These are phyloP conservation scores for Spermophilus dauricus DNA, from an alignment of 2,113 vertebrate species.

Conservation along the genomic window DNA sequence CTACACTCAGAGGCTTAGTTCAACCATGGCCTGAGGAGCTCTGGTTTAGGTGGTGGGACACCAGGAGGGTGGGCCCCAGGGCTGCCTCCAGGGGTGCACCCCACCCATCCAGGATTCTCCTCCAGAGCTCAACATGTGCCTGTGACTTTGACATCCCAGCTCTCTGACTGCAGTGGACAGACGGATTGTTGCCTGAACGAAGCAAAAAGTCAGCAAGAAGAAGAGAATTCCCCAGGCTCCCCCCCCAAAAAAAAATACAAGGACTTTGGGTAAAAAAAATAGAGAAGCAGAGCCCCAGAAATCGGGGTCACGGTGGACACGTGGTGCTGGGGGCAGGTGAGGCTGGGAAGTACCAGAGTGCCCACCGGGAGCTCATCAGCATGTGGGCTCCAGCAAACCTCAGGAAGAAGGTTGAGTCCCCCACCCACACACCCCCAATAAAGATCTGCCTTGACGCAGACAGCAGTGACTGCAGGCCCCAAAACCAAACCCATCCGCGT, in stretches of 20 bases:
- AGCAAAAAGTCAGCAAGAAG: not conserved
- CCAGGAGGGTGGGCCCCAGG: not conserved
- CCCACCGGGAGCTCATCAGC: not conserved
- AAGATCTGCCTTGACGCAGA: not conserved
- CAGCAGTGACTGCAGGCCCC: not conserved
- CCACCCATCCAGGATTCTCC: not conserved
- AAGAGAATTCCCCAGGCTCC: not conserved
- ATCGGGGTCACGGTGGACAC: not conserved
- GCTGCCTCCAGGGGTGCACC: not conserved
- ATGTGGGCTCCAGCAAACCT: not conserved
- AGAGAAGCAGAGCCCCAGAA: not conserved
- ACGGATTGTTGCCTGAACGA: not conserved
- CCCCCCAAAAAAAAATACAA: not conserved
- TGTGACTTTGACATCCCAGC: not conserved
- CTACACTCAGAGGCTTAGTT: rapidly evolving
- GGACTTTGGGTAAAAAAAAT: not conserved
- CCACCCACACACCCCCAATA: not conserved
- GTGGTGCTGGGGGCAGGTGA: not conserved
- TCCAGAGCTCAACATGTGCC: not conserved
- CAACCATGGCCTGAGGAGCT: rapidly evolving
- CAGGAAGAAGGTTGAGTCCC: not conserved
- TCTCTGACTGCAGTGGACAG: slow-evolving; percentile 20
- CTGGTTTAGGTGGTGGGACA: rapidly evolving
- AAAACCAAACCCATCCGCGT: not conserved
- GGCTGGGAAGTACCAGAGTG: not conserved